Evolutionary conservation across 2,797 vertebrate species (phyloP).

Genomic region (Acanthopagrus latus): DNA sequence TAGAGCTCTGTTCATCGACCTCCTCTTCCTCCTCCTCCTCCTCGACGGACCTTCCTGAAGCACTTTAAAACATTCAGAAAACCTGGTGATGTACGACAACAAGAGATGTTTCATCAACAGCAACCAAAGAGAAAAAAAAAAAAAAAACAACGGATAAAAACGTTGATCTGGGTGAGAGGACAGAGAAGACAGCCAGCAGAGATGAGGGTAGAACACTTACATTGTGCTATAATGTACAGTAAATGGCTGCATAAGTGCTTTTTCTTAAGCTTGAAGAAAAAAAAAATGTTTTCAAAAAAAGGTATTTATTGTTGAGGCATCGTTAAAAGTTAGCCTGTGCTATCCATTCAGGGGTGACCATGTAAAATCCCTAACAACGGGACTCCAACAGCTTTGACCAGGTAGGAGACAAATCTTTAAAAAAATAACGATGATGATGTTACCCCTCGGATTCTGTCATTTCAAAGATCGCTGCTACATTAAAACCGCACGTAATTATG

Average conservation of each 20-base stretch:
- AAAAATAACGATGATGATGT: constrained; percentile 59
- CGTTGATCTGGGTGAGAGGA: constrained; percentile 47
- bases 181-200: constrained; percentile 65
- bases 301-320: constrained; percentile 76
- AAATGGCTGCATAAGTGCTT: constrained; percentile 85
- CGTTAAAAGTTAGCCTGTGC: constrained; percentile 80
- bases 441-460: constrained; percentile 68
- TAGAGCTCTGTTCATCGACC: constrained; percentile 70
- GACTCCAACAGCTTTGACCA: constrained; percentile 57
- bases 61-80: constrained; percentile 77
- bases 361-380: constrained; percentile 63
- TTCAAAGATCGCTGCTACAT: constrained; percentile 86
- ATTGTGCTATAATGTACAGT: constrained; percentile 84
- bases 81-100: constrained; percentile 57
- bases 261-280: constrained; percentile 70
- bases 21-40: constrained; percentile 41
- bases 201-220: constrained; percentile 70
- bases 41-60: constrained; percentile 58
- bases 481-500: constrained; percentile 82
- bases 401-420: constrained; percentile 69
- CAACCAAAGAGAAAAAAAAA: constrained; percentile 23
- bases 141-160: constrained; percentile 31
- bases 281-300: constrained; percentile 50
- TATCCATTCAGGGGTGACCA: constrained; percentile 71
- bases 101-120: constrained; percentile 51